Base-by-base conservation (phyloP, 2,113 vertebrate species). In the Pseudopodoces humilis region DNA sequence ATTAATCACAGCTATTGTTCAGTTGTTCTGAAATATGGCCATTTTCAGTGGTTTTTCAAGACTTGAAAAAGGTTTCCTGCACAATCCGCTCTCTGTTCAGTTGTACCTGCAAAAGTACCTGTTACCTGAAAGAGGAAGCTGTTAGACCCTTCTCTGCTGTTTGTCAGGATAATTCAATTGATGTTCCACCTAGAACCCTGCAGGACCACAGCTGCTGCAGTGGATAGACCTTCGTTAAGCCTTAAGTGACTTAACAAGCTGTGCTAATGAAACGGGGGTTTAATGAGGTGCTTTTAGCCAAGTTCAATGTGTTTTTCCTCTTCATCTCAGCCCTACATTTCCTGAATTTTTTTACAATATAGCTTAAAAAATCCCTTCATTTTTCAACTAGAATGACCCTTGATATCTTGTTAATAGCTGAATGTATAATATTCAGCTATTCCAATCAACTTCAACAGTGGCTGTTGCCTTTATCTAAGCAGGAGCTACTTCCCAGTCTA, bases 101-200 rank as follows among this genome's bases (percentile, higher is more conserved):
- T 17, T 47, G 0, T 25, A 86, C 24, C 62, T 43, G 23, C 0
- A 1, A 52, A 94, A 83, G 58, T 47, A 80, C 14, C 55, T 67
- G 30, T 41, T 80, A 44, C 35, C 46, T 87, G 65, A 70, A n/a
- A 17, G 17, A 76, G 41, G 53, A 83, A 88, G 52, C 85, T 83
- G n/a, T 71, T 59, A 78, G 88, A 59, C 52, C 23, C 3, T 1
- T 94, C 88, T 86, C 82, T 86, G 39, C 76, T 94, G 86, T 76
- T 87, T 64, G 64, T 85, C 84, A 70, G 70, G 81, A 64, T 78
- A 92, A 88, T 93, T 94, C 85, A 35, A 93, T 90, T 94, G 89
- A 90, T 86, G 64, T 83, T 95, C 85, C 31, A 95, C 83, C 94
- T 95, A 93, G 90, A 94, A 95, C 88, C 64, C 94, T 71, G 76